A percentile compares a stretch with the other conserved stretches of the same genome.
These are phyloP conservation scores for Noctua janthina DNA, from an alignment of 2,888 invertebrate species.

Conservation along the genomic window DNA sequence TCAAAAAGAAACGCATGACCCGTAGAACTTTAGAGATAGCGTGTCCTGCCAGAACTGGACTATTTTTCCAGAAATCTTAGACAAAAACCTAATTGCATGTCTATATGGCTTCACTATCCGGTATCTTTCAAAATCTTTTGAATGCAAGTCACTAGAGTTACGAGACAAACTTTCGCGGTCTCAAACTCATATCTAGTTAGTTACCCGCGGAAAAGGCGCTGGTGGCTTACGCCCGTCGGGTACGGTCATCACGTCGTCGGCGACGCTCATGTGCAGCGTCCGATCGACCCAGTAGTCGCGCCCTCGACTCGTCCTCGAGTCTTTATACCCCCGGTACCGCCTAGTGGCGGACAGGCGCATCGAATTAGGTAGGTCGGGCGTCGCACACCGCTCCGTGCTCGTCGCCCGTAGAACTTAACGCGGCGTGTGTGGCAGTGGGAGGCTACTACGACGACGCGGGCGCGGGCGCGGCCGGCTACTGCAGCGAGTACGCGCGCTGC, in stretches of 20 bases:
- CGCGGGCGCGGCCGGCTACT: slow-evolving; percentile 82
- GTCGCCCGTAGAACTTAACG: slow-evolving; percentile 75
- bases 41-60: slow-evolving; percentile 70
- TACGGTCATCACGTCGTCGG: slow-evolving; percentile 29
- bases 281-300: slow-evolving; percentile 48
- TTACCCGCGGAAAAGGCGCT: slow-evolving; percentile 38
- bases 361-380: slow-evolving; percentile 81
- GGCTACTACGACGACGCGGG: slow-evolving; percentile 88
- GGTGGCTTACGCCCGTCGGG: slow-evolving; percentile 23
- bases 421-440: slow-evolving; percentile 89
- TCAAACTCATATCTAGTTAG: slow-evolving; percentile 52
- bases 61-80: slow-evolving; percentile 70
- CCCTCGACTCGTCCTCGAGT: slow-evolving; percentile 47
- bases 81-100: slow-evolving; percentile 85
- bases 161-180: slow-evolving; percentile 48
- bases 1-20: slow-evolving; percentile 83
- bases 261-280: slow-evolving; percentile 43
- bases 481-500: slow-evolving; percentile 86
- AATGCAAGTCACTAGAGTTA: slow-evolving; percentile 62
- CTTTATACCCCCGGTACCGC: slow-evolving; percentile 50
- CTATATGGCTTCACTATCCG: slow-evolving; percentile 79
- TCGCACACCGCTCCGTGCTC: slow-evolving; percentile 62
- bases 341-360: slow-evolving; percentile 58
- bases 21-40: slow-evolving; percentile 80
- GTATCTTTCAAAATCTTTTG: slow-evolving; percentile 66